Evolutionary conservation across 1,140 invertebrate species (phyloP).

Genomic region (Ctenoplectra terminalis): DNA sequence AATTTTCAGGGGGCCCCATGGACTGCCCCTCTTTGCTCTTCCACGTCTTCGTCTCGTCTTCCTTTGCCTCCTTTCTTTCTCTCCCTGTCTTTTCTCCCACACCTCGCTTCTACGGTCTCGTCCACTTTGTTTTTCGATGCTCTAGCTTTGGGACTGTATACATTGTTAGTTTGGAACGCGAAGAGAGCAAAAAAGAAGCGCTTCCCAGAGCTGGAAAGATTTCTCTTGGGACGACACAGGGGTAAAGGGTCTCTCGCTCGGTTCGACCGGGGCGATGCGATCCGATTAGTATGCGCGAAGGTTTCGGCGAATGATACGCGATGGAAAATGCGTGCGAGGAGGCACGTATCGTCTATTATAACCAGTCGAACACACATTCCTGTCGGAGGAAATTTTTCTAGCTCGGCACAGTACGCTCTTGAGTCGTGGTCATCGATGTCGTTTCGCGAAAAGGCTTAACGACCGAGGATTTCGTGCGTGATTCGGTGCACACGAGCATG

Average conservation of each 20-base stretch:
- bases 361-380: too few species aligned
- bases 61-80: not conserved
- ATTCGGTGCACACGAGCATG: conserved; percentile 49
- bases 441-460: conserved; percentile 50
- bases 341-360: too few species aligned
- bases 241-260: too few species aligned
- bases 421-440: conserved; percentile 3
- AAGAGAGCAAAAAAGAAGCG: too few species aligned
- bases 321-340: too few species aligned
- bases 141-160: not conserved
- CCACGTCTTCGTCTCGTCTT: conserved; percentile 8
- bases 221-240: too few species aligned
- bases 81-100: conserved; percentile 39
- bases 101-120: conserved; percentile 4
- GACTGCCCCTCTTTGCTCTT: conserved; percentile 58
- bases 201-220: too few species aligned
- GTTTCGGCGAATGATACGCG: too few species aligned
- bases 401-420: not conserved
- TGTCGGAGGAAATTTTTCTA: too few species aligned
- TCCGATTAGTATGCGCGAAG: too few species aligned
- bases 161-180: too few species aligned
- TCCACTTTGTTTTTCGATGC: not conserved
- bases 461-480: conserved; percentile 59
- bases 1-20: conserved; percentile 80
- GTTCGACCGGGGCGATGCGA: too few species aligned